Conservation (phyloP, 2,797 vertebrate species). For the Carapus acus region DNA sequence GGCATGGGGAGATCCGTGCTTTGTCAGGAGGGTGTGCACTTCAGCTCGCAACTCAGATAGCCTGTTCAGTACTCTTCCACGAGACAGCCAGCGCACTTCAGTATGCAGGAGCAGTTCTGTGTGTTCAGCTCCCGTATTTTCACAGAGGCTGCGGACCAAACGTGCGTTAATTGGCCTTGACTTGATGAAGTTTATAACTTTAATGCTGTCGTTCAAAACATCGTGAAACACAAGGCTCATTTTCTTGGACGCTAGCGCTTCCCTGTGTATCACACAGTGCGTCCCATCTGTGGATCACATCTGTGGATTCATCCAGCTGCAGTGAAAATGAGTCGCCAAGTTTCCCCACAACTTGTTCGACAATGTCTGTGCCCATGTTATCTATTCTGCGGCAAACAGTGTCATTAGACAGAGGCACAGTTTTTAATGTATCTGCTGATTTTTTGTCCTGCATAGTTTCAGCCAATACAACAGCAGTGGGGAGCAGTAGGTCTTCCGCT, state of each 20-base stretch:
- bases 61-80: slow-evolving; percentile 15
- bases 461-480: slow-evolving; percentile 6
- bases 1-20: slow-evolving; percentile 3
- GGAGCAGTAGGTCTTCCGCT: slow-evolving; percentile 6
- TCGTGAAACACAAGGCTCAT: slow-evolving; percentile 11
- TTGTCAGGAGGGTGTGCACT: background rate
- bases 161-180: background rate
- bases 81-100: slow-evolving; percentile 24
- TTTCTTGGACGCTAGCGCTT: slow-evolving; percentile 13
- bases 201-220: slow-evolving; percentile 14
- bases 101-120: slow-evolving; percentile 12
- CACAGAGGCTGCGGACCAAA: slow-evolving; percentile 13
- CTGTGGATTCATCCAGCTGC: slow-evolving; percentile 24
- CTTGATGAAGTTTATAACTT: slow-evolving; percentile 7
- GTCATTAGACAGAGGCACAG: slow-evolving; percentile 19
- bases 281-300: slow-evolving; percentile 1
- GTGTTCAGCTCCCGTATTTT: slow-evolving; percentile 14
- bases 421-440: slow-evolving; percentile 11
- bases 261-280: background rate
- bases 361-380: slow-evolving; percentile 22
- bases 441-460: slow-evolving; percentile 17
- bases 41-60: slow-evolving; percentile 18
- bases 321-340: slow-evolving; percentile 18
- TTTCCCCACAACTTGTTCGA: slow-evolving; percentile 14
- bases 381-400: slow-evolving; percentile 25